Conservation (phyloP, 2,888 invertebrate genomes). For the Eupeodes latifasciatus region DNA sequence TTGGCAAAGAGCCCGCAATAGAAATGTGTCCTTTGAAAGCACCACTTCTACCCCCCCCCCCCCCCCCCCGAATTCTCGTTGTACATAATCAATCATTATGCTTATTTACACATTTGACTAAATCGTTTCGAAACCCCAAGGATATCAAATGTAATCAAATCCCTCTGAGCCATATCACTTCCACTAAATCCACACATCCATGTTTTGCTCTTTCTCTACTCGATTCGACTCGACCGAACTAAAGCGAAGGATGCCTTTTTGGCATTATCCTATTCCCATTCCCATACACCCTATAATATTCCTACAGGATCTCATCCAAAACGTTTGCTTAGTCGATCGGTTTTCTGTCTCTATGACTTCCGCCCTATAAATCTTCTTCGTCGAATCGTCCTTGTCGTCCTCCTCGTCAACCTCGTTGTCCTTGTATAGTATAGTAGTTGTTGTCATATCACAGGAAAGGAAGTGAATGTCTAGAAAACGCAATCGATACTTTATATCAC, state of each 20-base stretch:
- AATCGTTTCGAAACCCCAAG: constrained; percentile 55
- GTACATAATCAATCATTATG: constrained; percentile 53
- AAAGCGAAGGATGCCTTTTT: not conserved
- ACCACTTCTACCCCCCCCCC: too few relatives aligned
- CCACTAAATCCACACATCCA: constrained; percentile 17
- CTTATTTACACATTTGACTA: constrained; percentile 57
- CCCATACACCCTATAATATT: not conserved
- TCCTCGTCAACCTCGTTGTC: not conserved
- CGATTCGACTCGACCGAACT: too few relatives aligned
- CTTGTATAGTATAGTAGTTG: not conserved
- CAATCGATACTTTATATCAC: constrained; percentile 39
- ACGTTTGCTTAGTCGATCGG: constrained; percentile 5
- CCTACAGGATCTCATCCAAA: not conserved
- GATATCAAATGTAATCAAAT: constrained; percentile 66
- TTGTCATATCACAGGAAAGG: not conserved
- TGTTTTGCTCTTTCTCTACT: not conserved
- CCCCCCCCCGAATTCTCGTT: not conserved
- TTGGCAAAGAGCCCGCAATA: not conserved
- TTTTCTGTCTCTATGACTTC: constrained; percentile 23
- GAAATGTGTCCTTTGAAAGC: constrained; percentile 13
- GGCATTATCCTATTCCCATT: not conserved
- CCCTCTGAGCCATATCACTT: constrained; percentile 46
- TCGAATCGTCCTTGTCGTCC: not conserved
- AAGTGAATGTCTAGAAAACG: constrained; percentile 29
- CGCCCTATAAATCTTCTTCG: constrained; percentile 27